Evolutionary conservation across 2,888 invertebrate genomes (phyloP), one percentile per base, ranked within the genome.

Genomic region (Dicyrtomina minuta): DNA sequence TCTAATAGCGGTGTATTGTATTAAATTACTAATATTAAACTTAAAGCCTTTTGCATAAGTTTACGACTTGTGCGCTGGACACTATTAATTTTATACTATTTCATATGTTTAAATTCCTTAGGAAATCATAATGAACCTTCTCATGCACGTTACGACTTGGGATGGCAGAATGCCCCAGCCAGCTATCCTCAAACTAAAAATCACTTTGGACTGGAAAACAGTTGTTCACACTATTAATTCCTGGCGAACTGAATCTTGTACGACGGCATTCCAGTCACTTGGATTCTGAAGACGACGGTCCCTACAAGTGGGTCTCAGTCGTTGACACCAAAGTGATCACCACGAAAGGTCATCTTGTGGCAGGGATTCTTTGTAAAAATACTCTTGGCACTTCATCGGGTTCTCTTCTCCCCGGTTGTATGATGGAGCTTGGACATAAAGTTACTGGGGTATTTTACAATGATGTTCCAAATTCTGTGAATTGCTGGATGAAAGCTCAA

Each of bases 401-500:
- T 70, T 97, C 98, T 43, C 84, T 99, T 79, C 87, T 98, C 79
- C 99, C 99, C 83, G 96, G 99, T 82, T 93, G 96, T 83, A 93
- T 96, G 87, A 87, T 98, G 80, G 99, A 99, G 83, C 84, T 97
- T 81, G 98, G 99, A 0, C 96, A 95, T 80, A 96, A 97, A 82
- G 91, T 92, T 39, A 92, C 92, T 74, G 98, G 97, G 1, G 87
- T 91, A 65, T 97, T 99, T 82, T 99, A 99, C 81, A 96, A 96
- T 81, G 96, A 99, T 82, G 98, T 99, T 84, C 99, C 99, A 83
- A 97, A 96, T 73, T 96, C 98, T 10, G 91, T 99, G 78, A 99
- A 99, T 82, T 96, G 94, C 81, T 99, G 99, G 99, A 84, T 99
- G n/a, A n/a, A n/a, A n/a, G n/a, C n/a, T n/a, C n/a, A n/a, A n/a